These are phyloP conservation scores for Drosophila anomalipes DNA, from an alignment of 2,888 invertebrate genomes.

Conservation along the genomic window DNA sequence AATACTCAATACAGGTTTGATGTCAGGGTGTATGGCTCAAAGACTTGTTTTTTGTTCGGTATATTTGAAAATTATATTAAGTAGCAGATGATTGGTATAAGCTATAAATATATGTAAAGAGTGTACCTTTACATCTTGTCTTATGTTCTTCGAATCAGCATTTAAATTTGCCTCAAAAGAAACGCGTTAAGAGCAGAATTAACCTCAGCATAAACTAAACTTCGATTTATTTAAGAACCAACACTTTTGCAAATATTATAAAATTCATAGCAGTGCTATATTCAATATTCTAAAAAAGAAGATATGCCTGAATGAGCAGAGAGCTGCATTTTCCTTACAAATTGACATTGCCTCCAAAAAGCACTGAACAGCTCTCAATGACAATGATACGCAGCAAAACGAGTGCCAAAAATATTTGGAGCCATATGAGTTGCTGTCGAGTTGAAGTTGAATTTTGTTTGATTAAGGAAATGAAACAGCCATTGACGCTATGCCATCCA, in stretches of 20 bases:
- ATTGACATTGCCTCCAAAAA: conserved; percentile 54
- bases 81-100: background rate
- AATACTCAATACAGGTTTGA: conserved; percentile 1
- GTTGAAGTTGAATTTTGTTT: conserved; percentile 16
- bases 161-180: background rate
- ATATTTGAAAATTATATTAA: conserved; percentile 2
- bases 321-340: conserved; percentile 36
- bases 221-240: background rate
- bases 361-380: conserved; percentile 33
- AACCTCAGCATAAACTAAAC: background rate
- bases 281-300: background rate
- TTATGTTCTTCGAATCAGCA: background rate
- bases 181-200: background rate
- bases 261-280: too few species aligned
- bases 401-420: conserved; percentile 33
- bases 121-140: background rate
- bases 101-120: background rate
- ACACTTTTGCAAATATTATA: background rate
- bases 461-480: conserved; percentile 61
- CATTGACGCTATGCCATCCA: conserved; percentile 26
- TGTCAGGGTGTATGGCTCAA: background rate
- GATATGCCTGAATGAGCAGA: conserved; percentile 24
- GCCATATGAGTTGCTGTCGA: background rate
- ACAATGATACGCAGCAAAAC: conserved; percentile 14
- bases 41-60: background rate